Conservation (phyloP, 2,888 invertebrate genomes). For the Chrysolina haemoptera region DNA sequence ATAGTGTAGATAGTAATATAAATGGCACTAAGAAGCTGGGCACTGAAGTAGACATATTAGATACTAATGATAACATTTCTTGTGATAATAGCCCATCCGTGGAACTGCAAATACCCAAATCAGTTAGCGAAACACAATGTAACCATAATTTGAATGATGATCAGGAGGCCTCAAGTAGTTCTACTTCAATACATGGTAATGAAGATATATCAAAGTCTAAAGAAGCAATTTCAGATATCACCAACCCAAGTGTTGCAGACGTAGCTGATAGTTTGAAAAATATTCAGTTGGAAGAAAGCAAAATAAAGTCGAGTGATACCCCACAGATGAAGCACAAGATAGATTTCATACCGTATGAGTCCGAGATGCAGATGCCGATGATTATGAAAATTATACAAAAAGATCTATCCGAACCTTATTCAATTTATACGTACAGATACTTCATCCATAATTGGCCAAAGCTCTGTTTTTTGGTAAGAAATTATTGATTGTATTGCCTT, state of each 20-base stretch:
- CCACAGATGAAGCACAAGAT: slow-evolving; percentile 59
- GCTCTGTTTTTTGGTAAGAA: slow-evolving; percentile 91
- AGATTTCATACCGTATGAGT: slow-evolving; percentile 86
- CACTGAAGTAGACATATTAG: slow-evolving; percentile 52
- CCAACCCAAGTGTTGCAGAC: slow-evolving; percentile 28
- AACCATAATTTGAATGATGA: slow-evolving; percentile 33
- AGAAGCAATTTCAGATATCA: not conserved
- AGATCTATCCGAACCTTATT: slow-evolving; percentile 99
- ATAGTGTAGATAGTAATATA: slow-evolving; percentile 54
- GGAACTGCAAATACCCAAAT: slow-evolving; percentile 27
- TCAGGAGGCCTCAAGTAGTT: slow-evolving; percentile 40
- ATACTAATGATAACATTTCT: slow-evolving; percentile 59
- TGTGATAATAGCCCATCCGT: slow-evolving; percentile 50
- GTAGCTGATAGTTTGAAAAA: slow-evolving; percentile 44
- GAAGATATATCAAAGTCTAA: not conserved
- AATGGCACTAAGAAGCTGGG: slow-evolving; percentile 54
- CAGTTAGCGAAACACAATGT: slow-evolving; percentile 1
- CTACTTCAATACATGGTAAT: not conserved
- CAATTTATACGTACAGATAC: slow-evolving; percentile 99
- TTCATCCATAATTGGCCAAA: slow-evolving; percentile 99
- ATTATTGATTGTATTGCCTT: not conserved
- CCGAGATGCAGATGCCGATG: slow-evolving; percentile 97
- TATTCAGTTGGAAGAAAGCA: slow-evolving; percentile 33
- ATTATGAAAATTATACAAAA: slow-evolving; percentile 99
- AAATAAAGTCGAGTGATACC: slow-evolving; percentile 11